These are phyloP conservation scores for Cichladusa arquata DNA, from an alignment of 2,113 vertebrate genomes.

Conservation along the genomic window DNA sequence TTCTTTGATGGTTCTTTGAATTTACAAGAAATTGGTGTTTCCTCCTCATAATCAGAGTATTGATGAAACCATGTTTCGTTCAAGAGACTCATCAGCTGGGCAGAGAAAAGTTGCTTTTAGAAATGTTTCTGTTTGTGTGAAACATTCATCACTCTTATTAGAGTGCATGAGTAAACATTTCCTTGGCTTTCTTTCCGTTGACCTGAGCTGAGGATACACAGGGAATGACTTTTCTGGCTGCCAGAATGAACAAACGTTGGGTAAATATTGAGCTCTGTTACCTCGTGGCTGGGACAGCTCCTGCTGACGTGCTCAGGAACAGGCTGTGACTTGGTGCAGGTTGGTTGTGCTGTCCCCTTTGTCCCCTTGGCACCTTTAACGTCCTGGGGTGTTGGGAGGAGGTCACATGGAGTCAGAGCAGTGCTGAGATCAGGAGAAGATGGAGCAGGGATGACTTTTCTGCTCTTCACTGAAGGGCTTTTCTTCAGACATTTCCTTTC, in stretches of 20 bases:
- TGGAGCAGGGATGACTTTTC: background rate
- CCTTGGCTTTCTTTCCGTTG: background rate
- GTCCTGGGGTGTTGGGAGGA: background rate
- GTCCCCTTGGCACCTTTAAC: background rate
- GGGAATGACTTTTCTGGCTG: background rate
- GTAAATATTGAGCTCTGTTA: background rate
- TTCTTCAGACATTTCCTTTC: background rate
- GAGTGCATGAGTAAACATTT: background rate
- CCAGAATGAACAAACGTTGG: background rate
- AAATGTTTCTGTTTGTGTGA: background rate
- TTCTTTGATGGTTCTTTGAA: background rate
- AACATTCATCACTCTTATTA: background rate
- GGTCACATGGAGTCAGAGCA: background rate
- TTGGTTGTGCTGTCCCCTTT: background rate
- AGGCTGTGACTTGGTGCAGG: background rate
- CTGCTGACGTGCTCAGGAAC: background rate
- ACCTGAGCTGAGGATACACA: background rate
- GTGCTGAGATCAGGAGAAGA: background rate
- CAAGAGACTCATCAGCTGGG: background rate
- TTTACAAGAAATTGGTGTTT: background rate
- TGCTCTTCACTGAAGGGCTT: background rate
- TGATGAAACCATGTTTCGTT: background rate
- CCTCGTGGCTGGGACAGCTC: background rate
- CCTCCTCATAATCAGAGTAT: background rate
- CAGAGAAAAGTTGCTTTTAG: background rate